Evolutionary conservation across 2,797 vertebrate genomes (phyloP).

Genomic region (Cyclopterus lumpus): DNA sequence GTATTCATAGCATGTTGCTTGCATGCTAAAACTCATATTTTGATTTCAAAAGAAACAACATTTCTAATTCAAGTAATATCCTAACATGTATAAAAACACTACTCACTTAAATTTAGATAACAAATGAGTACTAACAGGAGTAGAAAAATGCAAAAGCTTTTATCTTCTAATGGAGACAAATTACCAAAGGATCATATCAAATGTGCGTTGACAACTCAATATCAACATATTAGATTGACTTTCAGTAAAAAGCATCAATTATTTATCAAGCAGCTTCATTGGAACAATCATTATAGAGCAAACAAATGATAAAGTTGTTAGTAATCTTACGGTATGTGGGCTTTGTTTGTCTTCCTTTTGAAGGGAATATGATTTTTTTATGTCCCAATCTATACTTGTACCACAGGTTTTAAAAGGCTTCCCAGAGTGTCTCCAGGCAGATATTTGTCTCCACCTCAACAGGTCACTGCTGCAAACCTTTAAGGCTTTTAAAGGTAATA

Average conservation of each 20-base stretch:
- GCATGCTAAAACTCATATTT: neutral
- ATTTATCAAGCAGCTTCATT: too few species aligned
- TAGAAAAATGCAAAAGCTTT: neutral
- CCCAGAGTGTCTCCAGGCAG: conserved; percentile 92
- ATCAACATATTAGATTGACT: neutral
- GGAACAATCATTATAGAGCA: too few species aligned
- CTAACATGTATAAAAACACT: neutral
- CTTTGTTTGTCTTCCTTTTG: neutral
- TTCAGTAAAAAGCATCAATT: too few species aligned
- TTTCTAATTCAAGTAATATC: neutral
- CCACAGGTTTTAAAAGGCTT: conserved; percentile 92
- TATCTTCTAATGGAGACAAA: neutral
- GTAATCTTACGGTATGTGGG: neutral
- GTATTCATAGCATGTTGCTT: neutral
- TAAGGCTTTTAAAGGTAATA: conserved; percentile 87
- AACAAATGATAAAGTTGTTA: too few species aligned
- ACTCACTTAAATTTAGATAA: neutral
- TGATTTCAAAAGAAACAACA: neutral
- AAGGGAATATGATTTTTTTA: neutral
- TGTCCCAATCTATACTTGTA: neutral
- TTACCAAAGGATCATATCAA: neutral
- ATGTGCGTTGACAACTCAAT: neutral
- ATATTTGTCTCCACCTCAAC: conserved; percentile 93
- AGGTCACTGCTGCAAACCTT: conserved; percentile 91
- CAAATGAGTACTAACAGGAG: neutral